Percentiles rank a stretch among this genome's conserved stretches.
These are phyloP conservation scores for Coccyzus lansbergi DNA, from an alignment of 2,797 vertebrate species.

Conservation along the genomic window DNA sequence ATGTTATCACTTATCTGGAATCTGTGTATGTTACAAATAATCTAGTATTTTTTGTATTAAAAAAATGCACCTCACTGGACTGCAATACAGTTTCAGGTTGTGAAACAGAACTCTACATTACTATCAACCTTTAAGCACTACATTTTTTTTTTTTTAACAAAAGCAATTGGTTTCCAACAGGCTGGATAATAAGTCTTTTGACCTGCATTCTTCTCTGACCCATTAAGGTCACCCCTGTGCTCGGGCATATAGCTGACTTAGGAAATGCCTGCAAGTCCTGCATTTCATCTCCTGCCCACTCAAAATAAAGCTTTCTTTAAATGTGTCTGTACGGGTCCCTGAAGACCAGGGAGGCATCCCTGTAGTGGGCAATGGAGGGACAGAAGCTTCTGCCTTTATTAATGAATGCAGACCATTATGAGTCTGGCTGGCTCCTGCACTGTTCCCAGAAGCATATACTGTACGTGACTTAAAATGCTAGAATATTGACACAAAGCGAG, in stretches of 20 bases:
- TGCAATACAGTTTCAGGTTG: conserved; percentile 56
- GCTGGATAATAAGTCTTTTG: conserved; percentile 98
- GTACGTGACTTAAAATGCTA: conserved; percentile 99
- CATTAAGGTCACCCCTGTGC: conserved; percentile 86
- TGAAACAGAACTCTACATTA: conserved; percentile 72
- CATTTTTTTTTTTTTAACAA: conserved; percentile 84
- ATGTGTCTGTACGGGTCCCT: conserved; percentile 91
- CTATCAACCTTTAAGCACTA: conserved; percentile 85
- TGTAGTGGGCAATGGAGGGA: conserved; percentile 93
- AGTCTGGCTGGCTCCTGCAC: conserved; percentile 97
- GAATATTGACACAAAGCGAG: conserved; percentile 99
- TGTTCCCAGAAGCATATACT: conserved; percentile 96
- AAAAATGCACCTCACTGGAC: conserved; percentile 36
- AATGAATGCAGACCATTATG: conserved; percentile 99
- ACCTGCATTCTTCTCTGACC: conserved; percentile 89
- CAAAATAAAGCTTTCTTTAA: conserved; percentile 98
- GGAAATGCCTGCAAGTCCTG: conserved; percentile 85
- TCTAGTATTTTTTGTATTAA: conserved; percentile 34
- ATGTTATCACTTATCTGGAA: conserved; percentile 68
- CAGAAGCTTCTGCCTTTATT: conserved; percentile 97
- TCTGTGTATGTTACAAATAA: conserved; percentile 28
- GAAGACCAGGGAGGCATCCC: conserved; percentile 88
- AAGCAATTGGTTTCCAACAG: conserved; percentile 95
- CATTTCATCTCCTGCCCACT: conserved; percentile 87
- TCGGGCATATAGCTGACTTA: conserved; percentile 82